A percentile compares a stretch with the other conserved stretches of the same genome.
Evolutionary conservation across 1,140 invertebrate genomes (phyloP).

Genomic region (Meteorus sp.): DNA sequence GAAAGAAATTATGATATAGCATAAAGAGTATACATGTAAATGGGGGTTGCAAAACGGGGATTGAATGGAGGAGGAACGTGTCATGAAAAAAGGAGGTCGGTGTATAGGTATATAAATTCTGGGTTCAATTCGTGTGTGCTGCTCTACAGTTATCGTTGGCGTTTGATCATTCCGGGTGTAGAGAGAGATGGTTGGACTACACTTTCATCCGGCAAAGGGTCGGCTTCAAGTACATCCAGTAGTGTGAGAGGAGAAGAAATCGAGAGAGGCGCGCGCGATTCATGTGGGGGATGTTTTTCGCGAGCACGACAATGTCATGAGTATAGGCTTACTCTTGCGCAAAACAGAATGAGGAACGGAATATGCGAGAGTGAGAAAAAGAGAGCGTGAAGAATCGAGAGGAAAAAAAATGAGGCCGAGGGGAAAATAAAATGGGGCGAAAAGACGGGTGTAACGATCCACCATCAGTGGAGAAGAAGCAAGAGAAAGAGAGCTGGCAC

Average conservation of each 20-base stretch:
- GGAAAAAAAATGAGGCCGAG: neutral
- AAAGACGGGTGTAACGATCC: conserved; percentile 17
- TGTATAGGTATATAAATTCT: neutral
- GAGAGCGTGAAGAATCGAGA: neutral
- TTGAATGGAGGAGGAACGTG: neutral
- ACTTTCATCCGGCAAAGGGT: conserved; percentile 5
- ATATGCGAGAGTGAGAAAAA: no score
- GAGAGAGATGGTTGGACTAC: neutral
- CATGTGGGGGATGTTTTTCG: conserved; percentile 8
- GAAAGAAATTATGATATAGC: neutral
- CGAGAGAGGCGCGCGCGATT: neutral
- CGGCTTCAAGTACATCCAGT: neutral
- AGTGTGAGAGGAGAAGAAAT: neutral
- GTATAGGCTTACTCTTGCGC: conserved; percentile 8
- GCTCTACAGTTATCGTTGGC: neutral
- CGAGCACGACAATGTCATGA: neutral
- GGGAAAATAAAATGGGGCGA: conserved; percentile 3
- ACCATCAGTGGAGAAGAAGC: neutral
- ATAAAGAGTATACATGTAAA: neutral
- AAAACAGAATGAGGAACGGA: no score
- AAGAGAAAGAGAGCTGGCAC: conserved; percentile 17
- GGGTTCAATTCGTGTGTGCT: neutral
- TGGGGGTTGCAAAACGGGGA: neutral
- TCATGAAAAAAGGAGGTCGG: neutral
- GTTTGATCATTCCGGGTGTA: conserved; percentile 3